Evolutionary conservation across 2,888 invertebrate species (phyloP).

Genomic region (Tinea semifulvella): DNA sequence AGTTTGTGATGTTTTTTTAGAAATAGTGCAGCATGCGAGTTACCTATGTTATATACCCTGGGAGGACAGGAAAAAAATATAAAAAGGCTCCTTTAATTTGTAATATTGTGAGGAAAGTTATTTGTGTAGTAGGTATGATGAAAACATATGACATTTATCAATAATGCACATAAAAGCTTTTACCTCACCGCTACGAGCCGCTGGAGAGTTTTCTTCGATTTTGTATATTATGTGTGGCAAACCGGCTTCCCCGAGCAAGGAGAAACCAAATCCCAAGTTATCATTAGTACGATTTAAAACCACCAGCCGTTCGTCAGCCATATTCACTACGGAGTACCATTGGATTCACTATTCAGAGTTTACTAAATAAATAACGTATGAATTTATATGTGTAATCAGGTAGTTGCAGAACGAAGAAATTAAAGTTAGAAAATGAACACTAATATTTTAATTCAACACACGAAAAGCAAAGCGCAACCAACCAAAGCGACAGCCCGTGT

Average conservation of each 20-base stretch:
- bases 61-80: too few relatives aligned
- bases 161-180: slow-evolving; percentile 30
- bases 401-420: background rate
- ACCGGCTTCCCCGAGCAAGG: slow-evolving; percentile 88
- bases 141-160: slow-evolving; percentile 8
- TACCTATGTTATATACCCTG: too few relatives aligned
- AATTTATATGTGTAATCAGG: background rate
- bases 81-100: background rate
- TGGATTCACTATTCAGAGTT: slow-evolving; percentile 21
- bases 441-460: slow-evolving; percentile 42
- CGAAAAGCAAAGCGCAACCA: slow-evolving; percentile 54
- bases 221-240: slow-evolving; percentile 94
- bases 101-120: background rate
- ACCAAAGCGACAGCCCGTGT: slow-evolving; percentile 30
- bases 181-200: slow-evolving; percentile 90
- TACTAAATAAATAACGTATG: slow-evolving; percentile 6
- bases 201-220: slow-evolving; percentile 93
- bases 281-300: slow-evolving; percentile 83
- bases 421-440: slow-evolving; percentile 2
- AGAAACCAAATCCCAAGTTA: slow-evolving; percentile 90
- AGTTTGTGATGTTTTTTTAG: too few relatives aligned
- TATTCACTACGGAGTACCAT: slow-evolving; percentile 68
- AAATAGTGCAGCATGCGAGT: too few relatives aligned
- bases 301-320: slow-evolving; percentile 91
- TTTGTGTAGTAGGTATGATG: slow-evolving; percentile 5